Evolutionary conservation across 1,140 invertebrate species (phyloP).

Genomic region (Notospermus geniculatus): DNA sequence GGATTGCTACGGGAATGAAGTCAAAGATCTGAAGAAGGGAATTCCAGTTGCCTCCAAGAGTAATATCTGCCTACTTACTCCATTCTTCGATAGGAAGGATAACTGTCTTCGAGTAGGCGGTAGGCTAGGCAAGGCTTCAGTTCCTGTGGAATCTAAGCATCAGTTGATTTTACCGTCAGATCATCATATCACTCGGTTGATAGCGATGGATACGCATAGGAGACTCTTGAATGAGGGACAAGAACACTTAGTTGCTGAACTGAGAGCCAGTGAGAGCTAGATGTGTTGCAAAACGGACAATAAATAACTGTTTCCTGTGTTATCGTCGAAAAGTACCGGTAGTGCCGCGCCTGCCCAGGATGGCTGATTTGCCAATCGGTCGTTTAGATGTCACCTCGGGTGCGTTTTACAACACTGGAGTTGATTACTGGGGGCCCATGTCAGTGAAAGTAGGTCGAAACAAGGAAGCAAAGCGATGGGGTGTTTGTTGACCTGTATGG

Average conservation of each 20-base stretch:
- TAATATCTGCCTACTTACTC: no score
- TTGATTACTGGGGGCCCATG: conserved; percentile 7
- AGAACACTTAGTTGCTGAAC: background rate
- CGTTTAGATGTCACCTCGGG: background rate
- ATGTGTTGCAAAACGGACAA: conserved; percentile 6
- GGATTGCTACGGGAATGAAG: no score
- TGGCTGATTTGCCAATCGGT: background rate
- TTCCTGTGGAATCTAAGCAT: background rate
- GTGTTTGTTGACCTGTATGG: background rate
- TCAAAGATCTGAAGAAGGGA: no score
- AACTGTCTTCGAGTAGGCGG: background rate
- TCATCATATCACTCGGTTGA: conserved; percentile 4
- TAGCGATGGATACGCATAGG: background rate
- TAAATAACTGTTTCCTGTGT: background rate
- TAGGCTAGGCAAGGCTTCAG: background rate
- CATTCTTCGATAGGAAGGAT: no score
- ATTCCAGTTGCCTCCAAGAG: no score
- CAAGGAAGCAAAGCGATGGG: background rate
- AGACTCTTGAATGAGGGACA: background rate
- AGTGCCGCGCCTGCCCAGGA: background rate
- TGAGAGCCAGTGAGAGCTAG: background rate
- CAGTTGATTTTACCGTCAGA: conserved; percentile 1
- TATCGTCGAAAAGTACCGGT: background rate
- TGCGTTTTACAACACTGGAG: background rate
- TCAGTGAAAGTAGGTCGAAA: background rate